These are phyloP conservation scores for Cyclopterus lumpus DNA, from an alignment of 2,797 vertebrate species.

Conservation along the genomic window DNA sequence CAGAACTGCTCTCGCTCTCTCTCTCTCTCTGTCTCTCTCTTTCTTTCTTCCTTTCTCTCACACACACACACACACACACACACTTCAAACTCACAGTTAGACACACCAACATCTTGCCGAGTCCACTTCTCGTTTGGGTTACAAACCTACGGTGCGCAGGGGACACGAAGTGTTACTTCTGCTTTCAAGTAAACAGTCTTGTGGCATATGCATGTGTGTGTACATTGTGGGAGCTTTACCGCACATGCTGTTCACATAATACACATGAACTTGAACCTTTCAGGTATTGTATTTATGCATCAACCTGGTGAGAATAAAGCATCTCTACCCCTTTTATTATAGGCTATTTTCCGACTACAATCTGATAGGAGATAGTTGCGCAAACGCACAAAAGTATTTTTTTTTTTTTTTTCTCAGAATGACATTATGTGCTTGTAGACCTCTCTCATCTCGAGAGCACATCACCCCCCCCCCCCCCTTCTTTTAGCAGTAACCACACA, in stretches of 20 bases:
- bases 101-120: constrained; percentile 26
- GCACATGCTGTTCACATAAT: not conserved
- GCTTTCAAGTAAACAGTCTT: constrained; percentile 49
- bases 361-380: not conserved
- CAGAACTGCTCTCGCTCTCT: not conserved
- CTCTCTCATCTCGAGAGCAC: not conserved
- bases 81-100: constrained; percentile 29
- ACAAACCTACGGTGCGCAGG: constrained; percentile 10
- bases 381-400: too few relatives aligned
- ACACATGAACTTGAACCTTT: constrained; percentile 4
- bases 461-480: not conserved
- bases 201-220: not conserved
- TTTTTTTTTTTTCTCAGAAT: not conserved
- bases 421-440: not conserved
- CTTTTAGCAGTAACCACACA: not conserved
- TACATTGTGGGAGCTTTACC: not conserved
- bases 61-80: not conserved
- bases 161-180: constrained; percentile 64
- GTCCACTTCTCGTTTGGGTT: constrained; percentile 60
- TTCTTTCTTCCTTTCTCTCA: not conserved
- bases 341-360: not conserved
- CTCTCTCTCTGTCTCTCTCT: not conserved
- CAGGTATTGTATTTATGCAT: too few relatives aligned
- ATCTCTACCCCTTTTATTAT: not conserved
- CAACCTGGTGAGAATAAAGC: not conserved